Evolutionary conservation across 2,888 invertebrate species (phyloP).

Genomic region (Caenorhabditis wallacei): DNA sequence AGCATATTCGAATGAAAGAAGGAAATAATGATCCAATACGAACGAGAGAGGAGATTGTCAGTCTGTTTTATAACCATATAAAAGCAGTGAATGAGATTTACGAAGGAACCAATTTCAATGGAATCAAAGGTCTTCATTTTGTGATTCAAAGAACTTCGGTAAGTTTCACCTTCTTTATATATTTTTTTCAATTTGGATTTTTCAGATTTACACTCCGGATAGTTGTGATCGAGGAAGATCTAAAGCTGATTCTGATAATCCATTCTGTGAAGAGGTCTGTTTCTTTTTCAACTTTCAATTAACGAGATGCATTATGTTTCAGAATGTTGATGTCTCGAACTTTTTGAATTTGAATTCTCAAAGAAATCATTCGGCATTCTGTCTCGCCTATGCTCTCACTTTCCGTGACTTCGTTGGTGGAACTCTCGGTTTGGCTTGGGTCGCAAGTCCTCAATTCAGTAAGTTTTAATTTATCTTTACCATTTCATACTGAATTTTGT

Average conservation of each 20-base stretch:
- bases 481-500: conserved; percentile 59
- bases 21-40: conserved; percentile 81
- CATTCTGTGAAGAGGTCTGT: conserved; percentile 80
- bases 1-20: conserved; percentile 89
- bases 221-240: conserved; percentile 86
- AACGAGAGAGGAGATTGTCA: conserved; percentile 96
- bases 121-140: conserved; percentile 96
- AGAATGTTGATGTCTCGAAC: conserved; percentile 98
- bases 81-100: conserved; percentile 98
- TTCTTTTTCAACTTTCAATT: conserved; percentile 87
- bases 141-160: conserved; percentile 93
- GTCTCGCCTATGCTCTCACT: conserved; percentile 99
- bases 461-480: conserved; percentile 47
- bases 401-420: conserved; percentile 97
- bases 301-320: conserved; percentile 85
- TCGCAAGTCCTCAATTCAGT: conserved; percentile 92
- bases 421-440: conserved; percentile 98
- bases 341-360: conserved; percentile 98
- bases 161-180: too few species aligned
- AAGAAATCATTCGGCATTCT: conserved; percentile 97
- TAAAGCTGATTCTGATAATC: conserved; percentile 84
- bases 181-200: too few species aligned
- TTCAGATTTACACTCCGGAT: conserved; percentile 92
- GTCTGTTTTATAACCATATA: conserved; percentile 97
- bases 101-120: conserved; percentile 95